Evolutionary conservation across 1,140 invertebrate genomes (phyloP).

Genomic region (Nephotettix cincticeps): DNA sequence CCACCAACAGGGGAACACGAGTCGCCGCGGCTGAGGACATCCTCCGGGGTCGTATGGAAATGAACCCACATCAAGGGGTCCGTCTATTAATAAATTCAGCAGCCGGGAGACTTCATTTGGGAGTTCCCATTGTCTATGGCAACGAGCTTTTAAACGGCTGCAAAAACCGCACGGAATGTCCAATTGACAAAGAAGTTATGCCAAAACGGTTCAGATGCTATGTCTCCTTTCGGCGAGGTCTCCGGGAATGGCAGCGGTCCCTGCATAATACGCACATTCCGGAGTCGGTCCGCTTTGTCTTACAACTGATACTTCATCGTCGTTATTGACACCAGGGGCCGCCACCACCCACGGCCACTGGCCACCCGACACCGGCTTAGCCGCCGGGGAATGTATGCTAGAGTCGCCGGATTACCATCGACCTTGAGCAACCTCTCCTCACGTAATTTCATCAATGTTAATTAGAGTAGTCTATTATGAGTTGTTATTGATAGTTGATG

Average conservation of each 20-base stretch:
- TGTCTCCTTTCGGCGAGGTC: constrained; percentile 12
- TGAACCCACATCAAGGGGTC: constrained; percentile 13
- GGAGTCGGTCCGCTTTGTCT: not conserved
- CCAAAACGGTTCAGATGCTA: constrained; percentile 14
- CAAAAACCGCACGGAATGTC: constrained; percentile 15
- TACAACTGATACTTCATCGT: constrained; percentile 16
- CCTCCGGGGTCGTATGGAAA: not conserved
- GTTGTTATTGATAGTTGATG: no score
- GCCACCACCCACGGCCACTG: not conserved
- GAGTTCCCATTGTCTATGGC: constrained; percentile 22
- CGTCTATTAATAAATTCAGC: constrained; percentile 22
- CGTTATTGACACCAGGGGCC: constrained; percentile 14
- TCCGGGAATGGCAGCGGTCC: constrained; percentile 12
- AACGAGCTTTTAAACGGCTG: constrained; percentile 22
- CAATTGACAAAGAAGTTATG: constrained; percentile 21
- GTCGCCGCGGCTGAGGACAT: no score
- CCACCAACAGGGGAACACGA: not conserved
- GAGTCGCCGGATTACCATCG: no score
- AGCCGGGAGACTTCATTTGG: constrained; percentile 8
- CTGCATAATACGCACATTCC: constrained; percentile 8
- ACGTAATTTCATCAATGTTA: no score
- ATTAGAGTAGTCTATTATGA: no score
- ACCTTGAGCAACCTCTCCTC: no score
- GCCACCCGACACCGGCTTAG: not conserved
- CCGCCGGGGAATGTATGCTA: no score